Evolutionary conservation across 2,888 invertebrate genomes (phyloP), one percentile per base, ranked within the genome.

Genomic region (Tineola bisselliella): DNA sequence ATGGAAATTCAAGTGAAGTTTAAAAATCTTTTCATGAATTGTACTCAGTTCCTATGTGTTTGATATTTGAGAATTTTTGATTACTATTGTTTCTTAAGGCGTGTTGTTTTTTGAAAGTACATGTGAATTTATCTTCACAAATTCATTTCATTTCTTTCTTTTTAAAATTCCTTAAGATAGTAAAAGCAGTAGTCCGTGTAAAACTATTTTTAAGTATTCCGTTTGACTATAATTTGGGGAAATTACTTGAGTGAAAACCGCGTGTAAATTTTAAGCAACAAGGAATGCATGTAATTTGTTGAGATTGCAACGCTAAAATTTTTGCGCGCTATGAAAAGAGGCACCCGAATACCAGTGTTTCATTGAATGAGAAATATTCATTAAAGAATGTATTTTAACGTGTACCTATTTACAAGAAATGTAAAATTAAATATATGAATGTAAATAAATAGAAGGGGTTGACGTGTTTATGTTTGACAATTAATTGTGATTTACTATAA

Each of bases 241-340:
- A n/a, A n/a, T n/a, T n/a, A n/a, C n/a, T n/a, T n/a, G n/a, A n/a
- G n/a, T 10, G 13, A 48, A 54, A 6, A 19, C 54, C 54, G 54
- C 25, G 54, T 54, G 25, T 54, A 25, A 15, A 4, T 48, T n/a
- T 38, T 2, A n/a, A n/a, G n/a, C 48, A 38, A 13, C 54, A 54
- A 54, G 25, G 25, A 10, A 54, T 54, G 54, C 54, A 54, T 54
- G 54, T 54, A 54, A 54, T 54, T 25, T 54, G 18, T 19, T 17
- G 25, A 54, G 54, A 54, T 54, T 54, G 19, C 54, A 25, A 12
- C 4, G 10, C 54, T 15, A 13, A 48, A 13, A 17, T 54, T 54
- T 54, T 54, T 54, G 54, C 25, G 19, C 48, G 10, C n/a, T 54
- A 48, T 48, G n/a, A 12, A n/a, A 38, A 38, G n/a, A 38, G 11